Conservation (phyloP, 2,888 invertebrate genomes). For the Dexiosoma caninum region DNA sequence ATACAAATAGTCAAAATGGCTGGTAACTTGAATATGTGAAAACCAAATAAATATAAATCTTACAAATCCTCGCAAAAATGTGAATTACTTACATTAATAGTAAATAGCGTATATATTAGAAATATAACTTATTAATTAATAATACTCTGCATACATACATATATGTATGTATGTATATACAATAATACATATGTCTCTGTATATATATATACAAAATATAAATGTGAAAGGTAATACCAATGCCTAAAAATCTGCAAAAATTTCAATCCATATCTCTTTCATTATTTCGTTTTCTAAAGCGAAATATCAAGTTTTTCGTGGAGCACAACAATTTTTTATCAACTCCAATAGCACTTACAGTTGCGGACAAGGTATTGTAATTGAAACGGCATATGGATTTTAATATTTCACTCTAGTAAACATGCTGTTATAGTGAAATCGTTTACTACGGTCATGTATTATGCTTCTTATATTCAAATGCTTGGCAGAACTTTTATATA, state of each 20-base stretch:
- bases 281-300: neutral
- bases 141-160: neutral
- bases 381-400: neutral
- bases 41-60: slow-evolving; percentile 40
- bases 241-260: neutral
- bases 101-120: slow-evolving; percentile 43
- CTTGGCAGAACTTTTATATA: too few relatives aligned
- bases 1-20: neutral
- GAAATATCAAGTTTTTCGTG: neutral
- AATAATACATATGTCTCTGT: neutral
- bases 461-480: too few relatives aligned
- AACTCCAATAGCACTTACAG: neutral
- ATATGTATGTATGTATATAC: neutral
- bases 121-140: neutral
- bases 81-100: slow-evolving; percentile 52
- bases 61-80: slow-evolving; percentile 65
- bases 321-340: neutral
- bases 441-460: too few relatives aligned
- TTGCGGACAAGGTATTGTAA: neutral
- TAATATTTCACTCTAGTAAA: neutral
- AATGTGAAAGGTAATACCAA: neutral
- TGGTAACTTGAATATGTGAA: slow-evolving; percentile 32
- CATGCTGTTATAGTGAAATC: too few relatives aligned
- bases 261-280: neutral
- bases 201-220: neutral